Conservation (phyloP, 1,140 invertebrate genomes). For the Catajapyx aquilonaris region DNA sequence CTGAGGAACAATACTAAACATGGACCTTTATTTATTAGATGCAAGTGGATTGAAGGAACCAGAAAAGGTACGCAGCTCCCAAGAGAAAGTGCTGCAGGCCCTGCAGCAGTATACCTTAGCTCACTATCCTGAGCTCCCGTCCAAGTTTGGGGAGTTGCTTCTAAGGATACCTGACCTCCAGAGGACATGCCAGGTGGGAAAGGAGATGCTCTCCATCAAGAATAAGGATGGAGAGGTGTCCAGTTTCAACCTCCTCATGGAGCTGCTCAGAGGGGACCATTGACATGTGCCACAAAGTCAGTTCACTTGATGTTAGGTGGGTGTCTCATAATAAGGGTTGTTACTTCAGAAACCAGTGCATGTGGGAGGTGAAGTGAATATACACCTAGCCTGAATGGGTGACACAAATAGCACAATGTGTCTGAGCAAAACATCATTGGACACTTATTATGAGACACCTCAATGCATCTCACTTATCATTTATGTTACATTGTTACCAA, state of each 20-base stretch:
- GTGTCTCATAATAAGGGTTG: no score
- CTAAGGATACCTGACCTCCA: slow-evolving; percentile 84
- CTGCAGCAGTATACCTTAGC: slow-evolving; percentile 75
- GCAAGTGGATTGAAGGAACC: slow-evolving; percentile 76
- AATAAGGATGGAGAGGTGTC: slow-evolving; percentile 66
- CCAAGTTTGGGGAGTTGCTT: slow-evolving; percentile 85
- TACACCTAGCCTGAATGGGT: no score
- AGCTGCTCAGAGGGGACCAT: slow-evolving; percentile 77
- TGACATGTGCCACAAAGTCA: slow-evolving; percentile 22
- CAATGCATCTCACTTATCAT: no score
- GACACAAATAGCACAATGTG: no score
- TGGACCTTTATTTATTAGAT: slow-evolving; percentile 43
- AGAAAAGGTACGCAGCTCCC: slow-evolving; percentile 73
- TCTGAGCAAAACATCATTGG: no score
- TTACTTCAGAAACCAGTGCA: no score
- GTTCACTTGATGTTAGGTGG: no score
- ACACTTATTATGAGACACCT: no score
- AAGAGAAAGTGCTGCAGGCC: slow-evolving; percentile 82
- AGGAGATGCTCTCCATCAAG: slow-evolving; percentile 74
- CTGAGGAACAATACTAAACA: no score
- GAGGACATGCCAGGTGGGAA: slow-evolving; percentile 80
- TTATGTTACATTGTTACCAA: no score
- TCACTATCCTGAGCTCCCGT: slow-evolving; percentile 76
- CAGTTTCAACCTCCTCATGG: slow-evolving; percentile 87
- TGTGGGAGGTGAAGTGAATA: no score